Evolutionary conservation across 2,797 vertebrate genomes (phyloP).

Genomic region (Lepidocolaptes lacrymiger): DNA sequence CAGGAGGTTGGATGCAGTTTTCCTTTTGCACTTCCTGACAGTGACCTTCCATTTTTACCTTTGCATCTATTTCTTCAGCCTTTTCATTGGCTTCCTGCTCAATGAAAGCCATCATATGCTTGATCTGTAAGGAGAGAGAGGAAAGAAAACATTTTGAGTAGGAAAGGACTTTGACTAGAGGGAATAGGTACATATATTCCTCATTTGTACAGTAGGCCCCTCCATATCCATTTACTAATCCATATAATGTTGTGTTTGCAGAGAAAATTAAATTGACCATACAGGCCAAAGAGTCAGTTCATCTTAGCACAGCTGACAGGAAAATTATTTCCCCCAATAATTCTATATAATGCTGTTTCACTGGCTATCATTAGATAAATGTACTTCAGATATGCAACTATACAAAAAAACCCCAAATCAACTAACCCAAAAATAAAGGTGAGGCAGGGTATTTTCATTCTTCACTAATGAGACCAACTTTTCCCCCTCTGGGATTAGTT

Average conservation of each 20-base stretch:
- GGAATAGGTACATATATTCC: neutral
- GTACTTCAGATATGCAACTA: neutral
- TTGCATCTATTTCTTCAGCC: conserved; percentile 97
- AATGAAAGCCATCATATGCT: conserved; percentile 99
- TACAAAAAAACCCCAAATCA: neutral
- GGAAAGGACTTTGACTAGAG: neutral
- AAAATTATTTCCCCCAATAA: neutral
- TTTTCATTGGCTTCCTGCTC: conserved; percentile 99
- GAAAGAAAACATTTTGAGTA: neutral
- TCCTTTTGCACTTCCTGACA: neutral
- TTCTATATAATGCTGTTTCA: neutral
- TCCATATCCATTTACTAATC: neutral
- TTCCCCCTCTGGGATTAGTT: rapidly evolving
- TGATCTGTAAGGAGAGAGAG: conserved; percentile 83
- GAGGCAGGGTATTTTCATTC: neutral
- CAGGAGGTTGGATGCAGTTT: neutral
- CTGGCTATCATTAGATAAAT: neutral
- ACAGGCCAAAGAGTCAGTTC: neutral
- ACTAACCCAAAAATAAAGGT: neutral
- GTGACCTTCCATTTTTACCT: conserved; percentile 79
- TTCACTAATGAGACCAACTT: neutral
- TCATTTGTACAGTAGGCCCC: neutral
- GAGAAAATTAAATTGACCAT: neutral
- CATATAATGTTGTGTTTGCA: neutral
- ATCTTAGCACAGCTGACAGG: neutral